These are phyloP conservation scores for Drosophila virilis DNA, from an alignment of 1,140 invertebrate genomes.

Conservation along the genomic window DNA sequence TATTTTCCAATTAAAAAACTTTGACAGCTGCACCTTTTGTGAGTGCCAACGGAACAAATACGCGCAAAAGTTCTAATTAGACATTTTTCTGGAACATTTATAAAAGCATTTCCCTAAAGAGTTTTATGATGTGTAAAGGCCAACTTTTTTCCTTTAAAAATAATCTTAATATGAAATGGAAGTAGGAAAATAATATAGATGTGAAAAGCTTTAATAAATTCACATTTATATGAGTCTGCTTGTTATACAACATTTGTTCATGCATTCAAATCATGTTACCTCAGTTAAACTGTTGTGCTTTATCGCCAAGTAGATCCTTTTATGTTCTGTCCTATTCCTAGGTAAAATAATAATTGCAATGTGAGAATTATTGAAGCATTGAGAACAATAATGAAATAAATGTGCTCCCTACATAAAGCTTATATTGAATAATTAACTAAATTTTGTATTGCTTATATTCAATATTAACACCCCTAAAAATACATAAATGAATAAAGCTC, in stretches of 20 bases:
- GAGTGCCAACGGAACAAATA: constrained; percentile 17
- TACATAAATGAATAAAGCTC: constrained; percentile 10
- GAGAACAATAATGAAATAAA: too few relatives aligned
- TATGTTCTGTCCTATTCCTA: too few relatives aligned
- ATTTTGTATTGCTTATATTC: neutral
- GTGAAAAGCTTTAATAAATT: neutral
- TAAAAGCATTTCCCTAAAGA: constrained; percentile 4
- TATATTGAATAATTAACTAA: too few relatives aligned
- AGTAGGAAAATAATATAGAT: neutral
- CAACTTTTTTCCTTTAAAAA: neutral
- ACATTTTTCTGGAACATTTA: constrained; percentile 31
- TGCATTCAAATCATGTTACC: too few relatives aligned
- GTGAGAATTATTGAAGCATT: too few relatives aligned
- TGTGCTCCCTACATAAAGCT: too few relatives aligned
- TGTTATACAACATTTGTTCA: too few relatives aligned
- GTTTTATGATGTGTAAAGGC: neutral
- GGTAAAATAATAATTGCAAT: too few relatives aligned
- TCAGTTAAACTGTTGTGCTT: too few relatives aligned
- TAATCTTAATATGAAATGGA: neutral
- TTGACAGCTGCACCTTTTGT: constrained; percentile 48
- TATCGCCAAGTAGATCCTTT: too few relatives aligned
- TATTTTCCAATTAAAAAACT: constrained; percentile 51
- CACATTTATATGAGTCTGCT: too few relatives aligned
- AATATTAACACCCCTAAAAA: neutral
- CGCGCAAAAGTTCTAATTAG: constrained; percentile 42